These are phyloP conservation scores for Glomeris marginata DNA, from an alignment of 2,888 invertebrate genomes.

Conservation along the genomic window DNA sequence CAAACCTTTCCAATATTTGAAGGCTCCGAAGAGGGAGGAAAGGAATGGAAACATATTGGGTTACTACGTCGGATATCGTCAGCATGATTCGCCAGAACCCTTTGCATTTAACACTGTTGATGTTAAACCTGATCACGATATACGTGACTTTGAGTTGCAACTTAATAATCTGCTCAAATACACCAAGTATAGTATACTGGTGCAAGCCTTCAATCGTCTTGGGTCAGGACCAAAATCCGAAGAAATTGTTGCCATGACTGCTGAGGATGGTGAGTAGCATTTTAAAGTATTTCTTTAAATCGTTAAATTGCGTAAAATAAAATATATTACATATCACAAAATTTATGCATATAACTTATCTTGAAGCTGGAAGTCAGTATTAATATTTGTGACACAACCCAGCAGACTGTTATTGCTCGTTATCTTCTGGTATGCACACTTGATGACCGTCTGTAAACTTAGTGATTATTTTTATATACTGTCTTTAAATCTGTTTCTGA, in stretches of 20 bases:
- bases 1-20: background rate
- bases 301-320: background rate
- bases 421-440: too few species aligned
- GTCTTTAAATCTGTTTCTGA: too few species aligned
- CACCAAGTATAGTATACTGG: constrained; percentile 27
- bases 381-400: too few species aligned
- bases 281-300: too few species aligned
- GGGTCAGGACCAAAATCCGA: constrained; percentile 27
- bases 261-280: constrained; percentile 31
- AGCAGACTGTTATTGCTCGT: too few species aligned
- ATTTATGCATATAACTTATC: background rate
- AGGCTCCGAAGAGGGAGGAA: constrained; percentile 51
- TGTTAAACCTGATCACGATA: constrained; percentile 4
- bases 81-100: constrained; percentile 23
- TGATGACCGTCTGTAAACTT: too few species aligned
- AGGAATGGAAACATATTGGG: constrained; percentile 62
- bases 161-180: constrained; percentile 28
- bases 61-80: constrained; percentile 51
- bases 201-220: constrained; percentile 26
- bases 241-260: constrained; percentile 25
- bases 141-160: constrained; percentile 9
- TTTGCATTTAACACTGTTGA: constrained; percentile 23
- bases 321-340: background rate
- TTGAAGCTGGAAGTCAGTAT: too few species aligned
- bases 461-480: too few species aligned